Percentiles rank a stretch among this genome's conserved stretches.
These are phyloP conservation scores for Platynereis dumerilii DNA, from an alignment of 2,888 invertebrate species.

Conservation along the genomic window DNA sequence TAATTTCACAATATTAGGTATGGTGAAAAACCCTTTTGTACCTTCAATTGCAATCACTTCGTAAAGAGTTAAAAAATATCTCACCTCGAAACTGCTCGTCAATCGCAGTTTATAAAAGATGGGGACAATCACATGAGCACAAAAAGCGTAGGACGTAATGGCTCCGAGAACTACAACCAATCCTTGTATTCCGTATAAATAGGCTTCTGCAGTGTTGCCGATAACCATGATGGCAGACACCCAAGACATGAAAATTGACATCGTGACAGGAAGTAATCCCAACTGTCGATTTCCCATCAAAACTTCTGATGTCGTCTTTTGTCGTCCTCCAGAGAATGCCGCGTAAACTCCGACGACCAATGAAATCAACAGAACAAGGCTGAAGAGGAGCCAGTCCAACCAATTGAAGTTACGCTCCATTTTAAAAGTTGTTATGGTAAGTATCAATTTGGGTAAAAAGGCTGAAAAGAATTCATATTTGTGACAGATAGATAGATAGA, in stretches of 20 bases:
- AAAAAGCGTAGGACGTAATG: neutral
- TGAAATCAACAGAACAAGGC: neutral
- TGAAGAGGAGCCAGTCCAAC: neutral
- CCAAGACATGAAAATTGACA: neutral
- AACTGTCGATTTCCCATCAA: neutral
- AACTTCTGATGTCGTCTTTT: neutral
- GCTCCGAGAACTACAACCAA: neutral
- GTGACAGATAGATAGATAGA: too few relatives aligned
- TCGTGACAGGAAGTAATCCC: neutral
- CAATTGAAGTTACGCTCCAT: neutral
- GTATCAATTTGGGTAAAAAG: too few relatives aligned
- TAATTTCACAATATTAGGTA: too few relatives aligned
- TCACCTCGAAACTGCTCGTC: constrained; percentile 2
- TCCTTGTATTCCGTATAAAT: constrained; percentile 8
- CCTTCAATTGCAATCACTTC: too few relatives aligned
- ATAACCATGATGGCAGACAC: constrained; percentile 6
- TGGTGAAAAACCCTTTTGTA: too few relatives aligned
- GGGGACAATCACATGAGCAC: constrained; percentile 1
- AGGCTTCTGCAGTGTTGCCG: neutral
- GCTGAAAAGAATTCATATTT: too few relatives aligned
- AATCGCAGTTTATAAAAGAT: constrained; percentile 3
- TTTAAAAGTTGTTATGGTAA: too few relatives aligned
- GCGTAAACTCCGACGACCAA: neutral
- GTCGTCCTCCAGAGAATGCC: neutral
- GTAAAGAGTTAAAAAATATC: too few relatives aligned